phyloP scores from a whole-genome alignment of 2,888 invertebrate species.

The Apodemia mormo region DNA sequence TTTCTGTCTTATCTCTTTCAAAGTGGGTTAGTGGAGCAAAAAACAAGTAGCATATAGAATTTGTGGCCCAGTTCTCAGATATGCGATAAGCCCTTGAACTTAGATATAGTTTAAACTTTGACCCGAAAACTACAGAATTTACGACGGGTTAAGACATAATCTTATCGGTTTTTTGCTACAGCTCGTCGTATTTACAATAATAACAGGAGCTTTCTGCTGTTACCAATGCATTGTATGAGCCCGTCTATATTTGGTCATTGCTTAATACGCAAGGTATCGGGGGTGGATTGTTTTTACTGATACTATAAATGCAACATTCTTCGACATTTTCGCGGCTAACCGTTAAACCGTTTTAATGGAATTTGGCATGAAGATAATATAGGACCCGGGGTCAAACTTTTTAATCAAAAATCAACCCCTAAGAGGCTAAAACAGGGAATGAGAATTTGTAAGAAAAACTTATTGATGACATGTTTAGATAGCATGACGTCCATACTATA shows the following conservation, averaged over 20 bases:
- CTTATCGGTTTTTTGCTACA: neutral
- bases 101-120: conserved; percentile 11
- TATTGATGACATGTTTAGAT: no score
- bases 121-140: neutral
- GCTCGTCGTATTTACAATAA: neutral
- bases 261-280: no score
- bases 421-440: no score
- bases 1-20: neutral
- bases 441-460: no score
- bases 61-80: conserved; percentile 65
- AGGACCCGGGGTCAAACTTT: no score
- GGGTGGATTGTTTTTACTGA: no score
- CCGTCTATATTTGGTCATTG: neutral
- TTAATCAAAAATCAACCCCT: no score
- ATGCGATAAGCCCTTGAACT: conserved; percentile 64
- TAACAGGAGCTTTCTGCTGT: neutral
- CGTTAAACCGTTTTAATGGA: no score
- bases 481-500: no score
- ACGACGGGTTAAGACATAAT: conserved; percentile 3
- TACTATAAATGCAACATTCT: no score
- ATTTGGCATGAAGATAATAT: no score
- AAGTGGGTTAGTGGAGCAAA: conserved; percentile 65
- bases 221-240: neutral
- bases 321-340: no score
- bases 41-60: conserved; percentile 59